Conservation (phyloP, 1,140 invertebrate genomes). For the Aphelinus atriplicis region DNA sequence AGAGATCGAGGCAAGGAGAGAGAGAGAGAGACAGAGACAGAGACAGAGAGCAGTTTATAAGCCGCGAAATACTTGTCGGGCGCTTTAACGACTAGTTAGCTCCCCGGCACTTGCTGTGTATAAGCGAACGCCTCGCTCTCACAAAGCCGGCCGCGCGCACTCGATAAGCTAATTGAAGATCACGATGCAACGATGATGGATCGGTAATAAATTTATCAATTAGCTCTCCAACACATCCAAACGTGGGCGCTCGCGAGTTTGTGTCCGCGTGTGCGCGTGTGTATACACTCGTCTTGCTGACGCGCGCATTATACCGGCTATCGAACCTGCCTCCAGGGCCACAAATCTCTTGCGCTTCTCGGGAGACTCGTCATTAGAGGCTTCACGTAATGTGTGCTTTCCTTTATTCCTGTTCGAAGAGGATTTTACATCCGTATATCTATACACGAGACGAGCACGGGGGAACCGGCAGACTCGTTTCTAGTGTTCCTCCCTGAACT, state of each 20-base stretch:
- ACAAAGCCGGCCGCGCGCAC: background rate
- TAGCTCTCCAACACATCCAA: background rate
- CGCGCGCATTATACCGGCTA: background rate
- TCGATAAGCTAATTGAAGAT: constrained; percentile 2
- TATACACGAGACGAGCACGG: too few relatives aligned
- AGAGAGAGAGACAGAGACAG: too few relatives aligned
- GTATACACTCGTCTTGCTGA: too few relatives aligned
- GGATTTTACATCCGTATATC: too few relatives aligned
- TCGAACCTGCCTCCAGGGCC: background rate
- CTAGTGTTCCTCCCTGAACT: too few relatives aligned
- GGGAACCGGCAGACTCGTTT: too few relatives aligned
- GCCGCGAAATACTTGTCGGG: background rate
- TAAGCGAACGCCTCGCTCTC: too few relatives aligned
- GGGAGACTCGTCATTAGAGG: constrained; percentile 22
- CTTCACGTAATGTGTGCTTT: background rate
- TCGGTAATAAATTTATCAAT: constrained; percentile 33
- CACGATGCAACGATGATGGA: background rate
- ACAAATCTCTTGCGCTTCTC: background rate
- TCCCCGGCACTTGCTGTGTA: too few relatives aligned
- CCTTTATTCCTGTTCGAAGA: background rate
- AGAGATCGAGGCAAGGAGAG: too few relatives aligned
- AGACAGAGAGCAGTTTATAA: too few relatives aligned
- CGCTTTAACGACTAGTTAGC: background rate
- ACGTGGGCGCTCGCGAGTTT: too few relatives aligned
- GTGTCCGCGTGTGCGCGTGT: too few relatives aligned